These are phyloP conservation scores for Herminia tarsipennalis DNA, from an alignment of 2,888 invertebrate genomes.

Conservation along the genomic window DNA sequence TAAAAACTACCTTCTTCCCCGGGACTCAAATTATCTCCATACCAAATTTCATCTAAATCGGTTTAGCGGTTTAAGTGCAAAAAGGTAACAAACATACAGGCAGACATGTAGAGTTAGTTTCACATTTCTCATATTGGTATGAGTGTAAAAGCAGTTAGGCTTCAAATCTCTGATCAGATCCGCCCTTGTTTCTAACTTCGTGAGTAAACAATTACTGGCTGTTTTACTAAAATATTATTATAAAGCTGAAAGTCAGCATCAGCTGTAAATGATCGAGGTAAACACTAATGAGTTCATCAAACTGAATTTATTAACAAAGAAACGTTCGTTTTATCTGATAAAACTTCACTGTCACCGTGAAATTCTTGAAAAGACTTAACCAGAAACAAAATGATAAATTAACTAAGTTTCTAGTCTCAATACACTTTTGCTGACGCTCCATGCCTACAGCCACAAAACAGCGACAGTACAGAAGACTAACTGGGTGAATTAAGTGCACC, in stretches of 20 bases:
- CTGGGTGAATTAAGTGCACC: slow-evolving; percentile 3
- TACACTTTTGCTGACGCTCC: slow-evolving; percentile 51
- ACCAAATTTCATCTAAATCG: too few species aligned
- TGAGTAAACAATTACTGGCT: neutral
- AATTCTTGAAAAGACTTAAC: slow-evolving; percentile 54
- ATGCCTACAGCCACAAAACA: slow-evolving; percentile 8
- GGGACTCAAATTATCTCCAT: too few species aligned
- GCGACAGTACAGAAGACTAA: too few species aligned
- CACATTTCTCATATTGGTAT: too few species aligned
- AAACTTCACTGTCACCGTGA: slow-evolving; percentile 65
- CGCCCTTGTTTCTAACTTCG: neutral
- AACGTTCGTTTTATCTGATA: slow-evolving; percentile 49
- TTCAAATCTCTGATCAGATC: too few species aligned
- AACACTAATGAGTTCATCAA: slow-evolving; percentile 43
- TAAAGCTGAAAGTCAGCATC: neutral
- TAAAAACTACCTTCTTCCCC: too few species aligned
- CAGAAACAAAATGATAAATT: slow-evolving; percentile 73
- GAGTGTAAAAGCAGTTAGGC: too few species aligned
- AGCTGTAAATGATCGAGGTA: slow-evolving; percentile 4
- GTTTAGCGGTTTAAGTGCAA: too few species aligned
- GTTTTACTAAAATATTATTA: neutral
- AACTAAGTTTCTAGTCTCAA: slow-evolving; percentile 71
- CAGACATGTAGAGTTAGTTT: too few species aligned
- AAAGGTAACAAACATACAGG: too few species aligned
- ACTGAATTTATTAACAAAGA: slow-evolving; percentile 62